phyloP scores from a whole-genome alignment of 2,888 invertebrate genomes.

The Drosophila neoperkinsi region DNA sequence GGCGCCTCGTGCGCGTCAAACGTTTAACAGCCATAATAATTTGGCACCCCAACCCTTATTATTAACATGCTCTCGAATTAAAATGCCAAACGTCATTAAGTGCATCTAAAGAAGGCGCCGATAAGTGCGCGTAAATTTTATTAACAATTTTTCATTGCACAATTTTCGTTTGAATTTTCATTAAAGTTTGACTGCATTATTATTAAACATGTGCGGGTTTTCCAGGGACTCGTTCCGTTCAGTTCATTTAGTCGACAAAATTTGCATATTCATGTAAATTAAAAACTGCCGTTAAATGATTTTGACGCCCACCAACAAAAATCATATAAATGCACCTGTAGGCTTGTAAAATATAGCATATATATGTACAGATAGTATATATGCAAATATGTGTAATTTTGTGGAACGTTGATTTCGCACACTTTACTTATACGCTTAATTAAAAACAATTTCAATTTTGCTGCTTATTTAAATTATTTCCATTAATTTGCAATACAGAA shows the following conservation, averaged over 20 bases:
- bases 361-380: not conserved
- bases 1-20: slow-evolving; percentile 51
- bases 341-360: not conserved
- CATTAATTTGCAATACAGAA: slow-evolving; percentile 40
- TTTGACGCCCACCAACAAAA: slow-evolving; percentile 15
- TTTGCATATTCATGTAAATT: slow-evolving; percentile 70
- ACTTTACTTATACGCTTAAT: slow-evolving; percentile 57
- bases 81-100: slow-evolving; percentile 61
- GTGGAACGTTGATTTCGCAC: slow-evolving; percentile 30
- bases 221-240: slow-evolving; percentile 5
- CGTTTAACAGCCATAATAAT: slow-evolving; percentile 71
- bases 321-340: not conserved
- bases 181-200: slow-evolving; percentile 39
- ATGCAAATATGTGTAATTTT: not conserved
- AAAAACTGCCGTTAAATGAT: slow-evolving; percentile 63
- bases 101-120: slow-evolving; percentile 50
- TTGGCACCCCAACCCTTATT: slow-evolving; percentile 19
- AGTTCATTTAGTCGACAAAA: slow-evolving; percentile 32
- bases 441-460: slow-evolving; percentile 55
- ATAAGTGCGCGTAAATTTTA: slow-evolving; percentile 34
- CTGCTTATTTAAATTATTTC: slow-evolving; percentile 44
- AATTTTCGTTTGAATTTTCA: slow-evolving; percentile 54
- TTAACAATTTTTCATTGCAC: slow-evolving; percentile 31
- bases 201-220: slow-evolving; percentile 35
- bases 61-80: slow-evolving; percentile 39